Conservation (phyloP, 92 coral and sea anemone species). For the Parazoanthus atlanticus region DNA sequence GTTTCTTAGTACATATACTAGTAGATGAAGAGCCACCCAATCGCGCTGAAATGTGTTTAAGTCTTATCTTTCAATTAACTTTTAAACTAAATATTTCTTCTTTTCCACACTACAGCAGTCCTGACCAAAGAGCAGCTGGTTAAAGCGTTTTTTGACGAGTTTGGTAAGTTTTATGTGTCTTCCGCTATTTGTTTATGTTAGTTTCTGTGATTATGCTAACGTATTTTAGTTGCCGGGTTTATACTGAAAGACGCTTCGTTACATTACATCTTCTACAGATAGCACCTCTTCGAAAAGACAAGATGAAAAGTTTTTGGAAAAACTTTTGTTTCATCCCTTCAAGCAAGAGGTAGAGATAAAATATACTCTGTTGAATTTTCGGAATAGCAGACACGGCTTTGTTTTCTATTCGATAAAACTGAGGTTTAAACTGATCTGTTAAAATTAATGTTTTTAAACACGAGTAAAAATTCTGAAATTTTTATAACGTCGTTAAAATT, state of each 20-base stretch:
- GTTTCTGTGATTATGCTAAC: not conserved
- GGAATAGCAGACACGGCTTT: not conserved
- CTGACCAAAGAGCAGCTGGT: not conserved
- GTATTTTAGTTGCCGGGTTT: not conserved
- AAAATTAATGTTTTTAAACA: no score
- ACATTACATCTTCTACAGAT: not conserved
- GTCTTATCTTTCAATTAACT: not conserved
- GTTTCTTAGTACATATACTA: no score
- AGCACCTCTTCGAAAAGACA: not conserved
- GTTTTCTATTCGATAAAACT: not conserved
- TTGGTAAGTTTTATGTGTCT: constrained; percentile 1
- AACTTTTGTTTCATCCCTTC: not conserved
- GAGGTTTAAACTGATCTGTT: no score
- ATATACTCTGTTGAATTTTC: not conserved
- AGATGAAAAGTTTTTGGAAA: not conserved
- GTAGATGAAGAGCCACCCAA: no score
- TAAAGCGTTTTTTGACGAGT: not conserved
- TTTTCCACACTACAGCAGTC: not conserved
- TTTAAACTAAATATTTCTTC: not conserved
- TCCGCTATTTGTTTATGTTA: not conserved
- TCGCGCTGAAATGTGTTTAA: no score
- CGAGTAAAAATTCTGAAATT: no score
- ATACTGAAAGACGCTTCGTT: not conserved
- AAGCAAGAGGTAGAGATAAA: not conserved
- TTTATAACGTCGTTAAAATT: no score